Conservation (phyloP, 2,113 vertebrate species). For the Eira barbara region DNA sequence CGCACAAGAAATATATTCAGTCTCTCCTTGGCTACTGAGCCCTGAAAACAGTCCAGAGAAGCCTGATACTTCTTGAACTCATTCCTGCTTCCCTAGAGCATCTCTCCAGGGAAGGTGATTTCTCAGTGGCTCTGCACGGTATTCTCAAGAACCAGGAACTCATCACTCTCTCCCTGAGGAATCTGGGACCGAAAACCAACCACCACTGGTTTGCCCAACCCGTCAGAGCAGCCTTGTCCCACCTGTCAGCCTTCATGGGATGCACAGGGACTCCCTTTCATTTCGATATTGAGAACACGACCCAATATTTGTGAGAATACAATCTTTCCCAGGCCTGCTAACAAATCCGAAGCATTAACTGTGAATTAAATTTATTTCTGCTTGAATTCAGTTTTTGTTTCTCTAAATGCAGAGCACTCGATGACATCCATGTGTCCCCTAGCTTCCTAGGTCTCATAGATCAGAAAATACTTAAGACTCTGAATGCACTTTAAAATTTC, state of each 20-base stretch:
- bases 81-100: not conserved
- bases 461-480: not conserved
- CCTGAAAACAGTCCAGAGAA: not conserved
- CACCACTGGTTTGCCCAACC: not conserved
- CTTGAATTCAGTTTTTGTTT: conserved; percentile 14
- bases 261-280: not conserved
- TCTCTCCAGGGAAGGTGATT: not conserved
- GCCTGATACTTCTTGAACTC: not conserved
- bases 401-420: not conserved
- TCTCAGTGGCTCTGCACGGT: not conserved
- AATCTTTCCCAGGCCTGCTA: not conserved
- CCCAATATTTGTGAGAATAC: not conserved
- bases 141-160: not conserved
- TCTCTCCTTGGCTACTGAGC: not conserved
- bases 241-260: not conserved
- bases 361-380: not conserved
- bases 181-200: not conserved
- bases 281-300: not conserved
- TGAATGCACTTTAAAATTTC: not conserved
- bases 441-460: not conserved
- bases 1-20: not conserved
- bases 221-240: not conserved
- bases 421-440: not conserved
- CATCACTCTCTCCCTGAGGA: not conserved
- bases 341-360: not conserved